A percentile compares a stretch with the other conserved stretches of the same genome.
These are phyloP conservation scores for Mamestra configurata DNA, from an alignment of 1,140 invertebrate species.

Conservation along the genomic window DNA sequence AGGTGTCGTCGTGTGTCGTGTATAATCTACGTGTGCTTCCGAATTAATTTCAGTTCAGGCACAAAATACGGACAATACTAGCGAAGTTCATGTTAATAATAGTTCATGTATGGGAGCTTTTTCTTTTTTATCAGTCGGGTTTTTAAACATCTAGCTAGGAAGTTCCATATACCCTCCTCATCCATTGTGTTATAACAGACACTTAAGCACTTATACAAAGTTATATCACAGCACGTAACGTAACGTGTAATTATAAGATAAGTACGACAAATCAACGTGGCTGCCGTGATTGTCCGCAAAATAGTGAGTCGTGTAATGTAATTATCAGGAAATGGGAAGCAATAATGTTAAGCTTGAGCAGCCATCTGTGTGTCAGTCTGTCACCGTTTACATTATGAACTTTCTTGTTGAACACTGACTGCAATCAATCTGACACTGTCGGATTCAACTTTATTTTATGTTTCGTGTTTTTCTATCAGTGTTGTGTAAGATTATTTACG, in stretches of 20 bases:
- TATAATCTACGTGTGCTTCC: too few species aligned
- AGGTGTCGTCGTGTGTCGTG: too few species aligned
- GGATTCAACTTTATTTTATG: conserved; percentile 19
- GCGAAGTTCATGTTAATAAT: too few species aligned
- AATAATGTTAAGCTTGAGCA: conserved; percentile 45
- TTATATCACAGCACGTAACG: conserved; percentile 17
- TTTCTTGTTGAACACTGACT: not conserved
- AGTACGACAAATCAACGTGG: conserved; percentile 38
- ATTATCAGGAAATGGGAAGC: conserved; percentile 48
- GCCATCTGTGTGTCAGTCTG: conserved; percentile 40
- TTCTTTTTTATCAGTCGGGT: too few species aligned
- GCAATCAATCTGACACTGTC: not conserved
- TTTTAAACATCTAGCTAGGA: too few species aligned
- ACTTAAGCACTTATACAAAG: not conserved
- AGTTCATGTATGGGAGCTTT: too few species aligned
- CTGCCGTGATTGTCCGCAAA: conserved; percentile 20
- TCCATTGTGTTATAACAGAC: conserved; percentile 15
- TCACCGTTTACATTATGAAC: conserved; percentile 14
- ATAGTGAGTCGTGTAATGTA: conserved; percentile 31
- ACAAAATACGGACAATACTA: too few species aligned
- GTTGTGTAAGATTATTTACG: conserved; percentile 18
- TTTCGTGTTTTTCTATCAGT: not conserved
- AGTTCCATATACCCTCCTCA: not conserved
- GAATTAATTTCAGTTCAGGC: too few species aligned
- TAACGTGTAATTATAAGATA: conserved; percentile 23